Conservation (phyloP, 1,140 invertebrate genomes). For the Psix sp. region DNA sequence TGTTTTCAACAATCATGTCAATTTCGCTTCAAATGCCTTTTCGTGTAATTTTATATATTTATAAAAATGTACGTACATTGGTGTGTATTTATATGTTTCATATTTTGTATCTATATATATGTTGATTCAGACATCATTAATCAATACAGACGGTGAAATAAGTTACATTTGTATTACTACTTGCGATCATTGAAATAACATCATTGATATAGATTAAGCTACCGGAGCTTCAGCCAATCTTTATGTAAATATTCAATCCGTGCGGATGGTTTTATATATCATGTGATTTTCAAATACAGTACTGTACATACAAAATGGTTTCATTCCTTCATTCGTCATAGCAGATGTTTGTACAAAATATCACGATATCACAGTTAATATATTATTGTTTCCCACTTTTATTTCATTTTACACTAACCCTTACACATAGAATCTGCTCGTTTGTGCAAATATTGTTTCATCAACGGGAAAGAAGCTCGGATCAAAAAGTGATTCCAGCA, state of each 20-base stretch:
- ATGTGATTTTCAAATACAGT: constrained; percentile 50
- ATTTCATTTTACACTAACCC: constrained; percentile 19
- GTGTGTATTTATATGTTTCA: too few species aligned
- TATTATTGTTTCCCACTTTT: constrained; percentile 23
- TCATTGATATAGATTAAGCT: constrained; percentile 25
- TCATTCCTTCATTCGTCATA: constrained; percentile 48
- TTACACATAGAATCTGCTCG: constrained; percentile 21
- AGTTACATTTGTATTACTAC: constrained; percentile 34
- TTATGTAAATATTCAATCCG: constrained; percentile 44
- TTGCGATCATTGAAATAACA: constrained; percentile 30
- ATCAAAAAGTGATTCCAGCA: too few species aligned
- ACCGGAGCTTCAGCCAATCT: constrained; percentile 34
- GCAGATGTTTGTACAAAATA: constrained; percentile 35
- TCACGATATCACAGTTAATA: constrained; percentile 27
- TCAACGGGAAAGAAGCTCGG: too few species aligned
- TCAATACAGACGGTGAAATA: constrained; percentile 8
- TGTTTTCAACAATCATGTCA: too few species aligned
- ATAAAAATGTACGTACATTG: too few species aligned
- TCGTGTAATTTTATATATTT: too few species aligned
- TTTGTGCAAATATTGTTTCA: too few species aligned
- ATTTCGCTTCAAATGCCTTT: too few species aligned
- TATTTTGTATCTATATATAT: too few species aligned
- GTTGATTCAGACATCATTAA: too few species aligned
- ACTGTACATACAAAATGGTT: constrained; percentile 51
- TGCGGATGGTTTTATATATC: constrained; percentile 39